Base-by-base conservation (phyloP, 1,140 invertebrate species). In the Uloborus diversus region DNA sequence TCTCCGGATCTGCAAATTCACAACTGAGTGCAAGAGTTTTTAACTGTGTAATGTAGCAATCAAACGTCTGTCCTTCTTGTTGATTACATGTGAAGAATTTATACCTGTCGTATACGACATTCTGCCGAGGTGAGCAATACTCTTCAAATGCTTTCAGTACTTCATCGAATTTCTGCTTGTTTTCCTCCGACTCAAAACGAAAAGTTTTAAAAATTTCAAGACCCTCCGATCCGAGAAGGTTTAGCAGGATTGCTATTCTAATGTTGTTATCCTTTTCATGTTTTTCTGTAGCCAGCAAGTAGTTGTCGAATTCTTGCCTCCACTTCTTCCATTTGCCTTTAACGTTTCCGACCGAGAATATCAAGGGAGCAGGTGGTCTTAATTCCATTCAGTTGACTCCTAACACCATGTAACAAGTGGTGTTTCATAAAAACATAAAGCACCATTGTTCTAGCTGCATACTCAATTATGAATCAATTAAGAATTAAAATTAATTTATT, bases 71-170 rank as follows among this genome's bases (percentile, higher is more conserved):
- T 20, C 64, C 64, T 66, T 66, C 64, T 66, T 66, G 64, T 27
- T 66, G 64, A 20, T 9, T 53, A 66, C 64, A 53, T 27, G 35
- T 49, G 42, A 66, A 66, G 20, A 66, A 66, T 62, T 66, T 66
- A 20, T 14, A 20, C 14, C 57, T 25, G 9, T 61, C 57, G 30
- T 11, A 61, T 61, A 32, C 30, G 9, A 25, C 35, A 42, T 66
- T 66, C 37, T 47, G 37, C 20, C 64, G 4, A 23, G 64, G 49
- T 27, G 25, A 28, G 42, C 64, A 66, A 32, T 66, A 66, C 7
- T 49, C 30, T 49, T 66, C 64, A 42, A 66, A 66, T 4, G 28
- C 7, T 3, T 47, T 28, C 20, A 66, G 25, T 4, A 66, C 64
- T 23, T 47, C 37, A 13, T 53, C 25, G 49, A 49, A 66, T 23